Evolutionary conservation across 2,888 invertebrate genomes (phyloP).

Genomic region (Drosophila anceps): DNA sequence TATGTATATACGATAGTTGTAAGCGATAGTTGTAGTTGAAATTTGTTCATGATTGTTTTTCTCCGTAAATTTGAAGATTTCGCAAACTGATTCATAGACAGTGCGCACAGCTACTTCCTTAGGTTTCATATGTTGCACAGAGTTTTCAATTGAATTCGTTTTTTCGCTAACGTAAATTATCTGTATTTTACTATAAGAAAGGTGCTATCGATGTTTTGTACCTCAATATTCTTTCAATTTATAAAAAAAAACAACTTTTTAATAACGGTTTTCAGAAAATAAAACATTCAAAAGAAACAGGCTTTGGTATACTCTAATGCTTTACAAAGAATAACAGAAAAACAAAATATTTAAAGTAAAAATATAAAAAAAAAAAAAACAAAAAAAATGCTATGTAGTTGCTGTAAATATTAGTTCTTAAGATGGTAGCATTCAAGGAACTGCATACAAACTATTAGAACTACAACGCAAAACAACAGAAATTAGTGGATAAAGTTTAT

Average conservation of each 20-base stretch:
- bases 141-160: constrained; percentile 25
- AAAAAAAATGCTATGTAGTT: constrained; percentile 50
- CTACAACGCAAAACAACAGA: constrained; percentile 64
- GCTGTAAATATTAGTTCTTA: constrained; percentile 65
- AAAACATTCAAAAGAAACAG: constrained; percentile 72
- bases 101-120: constrained; percentile 35
- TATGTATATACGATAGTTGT: constrained; percentile 65
- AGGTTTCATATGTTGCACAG: constrained; percentile 53
- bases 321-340: constrained; percentile 79
- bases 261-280: constrained; percentile 68
- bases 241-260: constrained; percentile 11
- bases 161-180: constrained; percentile 3
- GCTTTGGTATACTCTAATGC: constrained; percentile 86
- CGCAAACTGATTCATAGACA: constrained; percentile 15
- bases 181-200: constrained; percentile 43
- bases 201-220: constrained; percentile 73
- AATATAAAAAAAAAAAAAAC: constrained; percentile 13
- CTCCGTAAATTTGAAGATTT: constrained; percentile 3
- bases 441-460: constrained; percentile 65
- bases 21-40: constrained; percentile 11
- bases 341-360: constrained; percentile 3
- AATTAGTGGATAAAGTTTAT: constrained; percentile 40
- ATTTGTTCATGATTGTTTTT: constrained; percentile 11
- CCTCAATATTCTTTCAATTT: constrained; percentile 40
- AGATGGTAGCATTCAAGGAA: constrained; percentile 60